Base-by-base conservation (phyloP, 2,797 vertebrate species). In the Lemur catta region DNA sequence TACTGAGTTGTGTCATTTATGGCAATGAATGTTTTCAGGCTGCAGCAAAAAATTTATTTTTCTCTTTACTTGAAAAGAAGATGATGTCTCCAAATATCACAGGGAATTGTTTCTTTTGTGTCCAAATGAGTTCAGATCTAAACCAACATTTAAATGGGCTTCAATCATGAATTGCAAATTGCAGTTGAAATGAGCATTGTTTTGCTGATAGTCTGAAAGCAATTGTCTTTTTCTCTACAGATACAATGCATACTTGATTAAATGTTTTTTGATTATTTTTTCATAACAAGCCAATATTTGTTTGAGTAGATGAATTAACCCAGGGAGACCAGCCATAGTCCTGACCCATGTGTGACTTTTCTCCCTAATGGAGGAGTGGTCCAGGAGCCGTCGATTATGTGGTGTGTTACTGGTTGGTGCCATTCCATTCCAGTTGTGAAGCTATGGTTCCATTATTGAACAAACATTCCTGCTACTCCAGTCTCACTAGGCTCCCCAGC, bases 131-230 rank as follows among this genome's bases (percentile, higher is more conserved):
- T 95, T 98, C 89, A 97, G 86, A 96, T 76, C 72, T 35, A 93
- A 97, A 97, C 71, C 92, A 97, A 90, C 61, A 96, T 97, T 98
- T 97, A 96, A 97, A 96, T 76, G 69, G 84, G 97, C 93, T 74
- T 97, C 95, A 84, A 28, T 96, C 93, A 92, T 88, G 69, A 97
- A 93, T 97, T 98, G 59, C 80, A 98, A 97, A 97, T 97, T 94
- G 57, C 59, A 85, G 72, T 18, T 94, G 93, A 98, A 97, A 97
- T 80, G 20, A 97, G 26, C 88, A 65, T 97, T 93, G 82, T 95
- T 88, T 95, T 48, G 72, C 80, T 87, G 87, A 90, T 95, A 59
- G 72, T 97, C 93, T 96, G 97, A 93, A 94, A 85, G 71, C 94
- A 89, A 63, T 97, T 93, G 88, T 96, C 93, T 97, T 59, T 95